A percentile compares a stretch with the other conserved stretches of the same genome.
These are phyloP conservation scores for Phrynosoma platyrhinos DNA, from an alignment of 2,113 vertebrate genomes.

Conservation along the genomic window DNA sequence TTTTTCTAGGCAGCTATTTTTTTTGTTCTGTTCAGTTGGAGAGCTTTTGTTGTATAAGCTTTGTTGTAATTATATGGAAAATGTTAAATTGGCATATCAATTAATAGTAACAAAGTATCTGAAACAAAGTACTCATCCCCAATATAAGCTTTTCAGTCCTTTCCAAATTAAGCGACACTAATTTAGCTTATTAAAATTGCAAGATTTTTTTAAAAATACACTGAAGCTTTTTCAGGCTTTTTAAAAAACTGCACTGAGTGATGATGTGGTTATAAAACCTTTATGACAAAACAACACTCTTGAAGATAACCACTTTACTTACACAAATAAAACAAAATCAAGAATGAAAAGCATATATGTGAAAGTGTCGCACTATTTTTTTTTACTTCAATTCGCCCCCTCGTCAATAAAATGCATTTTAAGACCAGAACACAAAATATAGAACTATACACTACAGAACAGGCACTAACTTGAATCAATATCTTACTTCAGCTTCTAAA, in stretches of 20 bases:
- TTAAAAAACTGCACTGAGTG: constrained; percentile 51
- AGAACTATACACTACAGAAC: constrained; percentile 9
- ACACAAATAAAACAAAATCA: constrained; percentile 23
- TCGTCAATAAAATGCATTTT: constrained; percentile 15
- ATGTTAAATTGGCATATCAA: constrained; percentile 11
- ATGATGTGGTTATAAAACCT: constrained; percentile 37
- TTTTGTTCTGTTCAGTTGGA: constrained; percentile 70
- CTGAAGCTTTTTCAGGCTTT: neutral
- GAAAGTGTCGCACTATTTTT: constrained; percentile 55
- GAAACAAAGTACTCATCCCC: no score
- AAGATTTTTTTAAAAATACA: no score
- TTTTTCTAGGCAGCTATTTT: neutral
- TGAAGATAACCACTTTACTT: constrained; percentile 48
- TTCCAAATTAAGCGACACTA: neutral
- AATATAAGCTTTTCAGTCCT: neutral
- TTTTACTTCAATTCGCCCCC: neutral
- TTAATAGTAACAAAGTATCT: no score
- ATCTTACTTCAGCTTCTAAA: constrained; percentile 48
- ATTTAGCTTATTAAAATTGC: no score
- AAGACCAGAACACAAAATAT: constrained; percentile 39
- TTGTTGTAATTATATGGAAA: constrained; percentile 10
- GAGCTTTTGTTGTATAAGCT: no score
- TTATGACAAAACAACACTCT: constrained; percentile 43
- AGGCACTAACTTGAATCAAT: constrained; percentile 18
- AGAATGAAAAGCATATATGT: constrained; percentile 54